A percentile compares a stretch with the other conserved stretches of the same genome.
These are phyloP conservation scores for Aurelia sp. DNA, from an alignment of 30 jellyfish, hydroid and myxozoan genomes.

Conservation along the genomic window DNA sequence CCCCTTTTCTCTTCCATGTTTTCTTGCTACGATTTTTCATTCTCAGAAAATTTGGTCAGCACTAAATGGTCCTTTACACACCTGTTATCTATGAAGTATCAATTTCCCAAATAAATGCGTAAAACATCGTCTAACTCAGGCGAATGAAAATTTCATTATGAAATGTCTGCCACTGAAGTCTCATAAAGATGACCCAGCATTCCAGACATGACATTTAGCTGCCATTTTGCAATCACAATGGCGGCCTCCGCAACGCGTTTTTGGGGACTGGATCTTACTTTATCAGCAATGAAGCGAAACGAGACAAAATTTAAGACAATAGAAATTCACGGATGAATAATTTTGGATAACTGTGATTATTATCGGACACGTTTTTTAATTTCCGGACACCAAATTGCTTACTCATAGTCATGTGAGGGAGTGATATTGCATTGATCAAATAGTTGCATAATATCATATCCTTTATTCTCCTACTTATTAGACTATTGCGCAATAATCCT, in stretches of 20 bases:
- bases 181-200: not conserved
- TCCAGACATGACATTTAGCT: not conserved
- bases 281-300: conserved; percentile 48
- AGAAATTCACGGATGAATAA: conserved; percentile 50
- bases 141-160: too few species aligned
- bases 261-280: conserved; percentile 46
- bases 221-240: not conserved
- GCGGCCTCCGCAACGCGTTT: conserved; percentile 37
- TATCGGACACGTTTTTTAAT: conserved; percentile 8
- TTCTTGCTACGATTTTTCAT: too few species aligned
- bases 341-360: not conserved
- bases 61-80: too few species aligned
- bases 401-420: conserved; percentile 12
- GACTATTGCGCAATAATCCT: too few species aligned
- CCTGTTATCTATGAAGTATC: too few species aligned
- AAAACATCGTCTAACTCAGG: too few species aligned
- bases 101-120: too few species aligned
- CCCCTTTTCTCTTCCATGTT: too few species aligned
- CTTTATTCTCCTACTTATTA: too few species aligned
- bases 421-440: not conserved
- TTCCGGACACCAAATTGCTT: conserved; percentile 18
- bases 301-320: conserved; percentile 24
- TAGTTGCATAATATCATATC: too few species aligned
- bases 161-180: too few species aligned
- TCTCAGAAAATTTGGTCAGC: too few species aligned